Percentiles rank a stretch among this genome's conserved stretches.
Conservation (phyloP, 53 echinoderm and acorn worm genomes). For the Astropecten irregularis region DNA sequence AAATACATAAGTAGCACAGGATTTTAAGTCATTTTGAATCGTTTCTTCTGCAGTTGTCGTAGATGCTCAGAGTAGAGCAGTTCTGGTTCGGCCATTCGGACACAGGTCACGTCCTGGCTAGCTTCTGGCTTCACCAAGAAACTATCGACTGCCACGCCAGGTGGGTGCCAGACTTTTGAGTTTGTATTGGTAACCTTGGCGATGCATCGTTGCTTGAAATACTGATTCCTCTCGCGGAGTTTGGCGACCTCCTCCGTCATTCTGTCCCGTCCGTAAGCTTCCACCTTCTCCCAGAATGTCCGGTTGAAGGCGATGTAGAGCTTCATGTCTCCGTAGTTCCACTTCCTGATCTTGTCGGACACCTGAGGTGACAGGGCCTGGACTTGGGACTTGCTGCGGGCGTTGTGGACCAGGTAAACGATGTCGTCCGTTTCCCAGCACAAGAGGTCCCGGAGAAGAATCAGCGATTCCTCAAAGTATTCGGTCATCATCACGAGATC, state of each 20-base stretch:
- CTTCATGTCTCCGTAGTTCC: constrained; percentile 79
- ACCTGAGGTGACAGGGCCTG: constrained; percentile 1
- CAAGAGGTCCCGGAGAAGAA: constrained; percentile 63
- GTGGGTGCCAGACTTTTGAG: constrained; percentile 74
- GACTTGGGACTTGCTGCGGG: constrained; percentile 37
- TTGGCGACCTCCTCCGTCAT: constrained; percentile 71
- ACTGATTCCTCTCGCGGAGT: constrained; percentile 50
- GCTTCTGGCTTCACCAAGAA: constrained; percentile 67
- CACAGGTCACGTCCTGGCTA: constrained; percentile 61
- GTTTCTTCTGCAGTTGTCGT: not conserved
- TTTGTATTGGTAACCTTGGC: constrained; percentile 53
- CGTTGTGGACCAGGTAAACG: constrained; percentile 50
- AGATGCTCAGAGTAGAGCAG: constrained; percentile 54
- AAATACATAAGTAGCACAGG: too few species aligned
- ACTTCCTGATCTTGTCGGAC: constrained; percentile 47
- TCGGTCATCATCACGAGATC: constrained; percentile 69
- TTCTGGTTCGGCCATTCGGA: constrained; percentile 75
- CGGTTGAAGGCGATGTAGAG: constrained; percentile 80
- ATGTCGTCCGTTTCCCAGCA: constrained; percentile 65
- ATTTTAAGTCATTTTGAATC: constrained; percentile 16
- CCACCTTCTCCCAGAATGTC: constrained; percentile 83
- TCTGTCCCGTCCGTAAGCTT: constrained; percentile 66
- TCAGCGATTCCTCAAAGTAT: constrained; percentile 62
- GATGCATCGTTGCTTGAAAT: constrained; percentile 61
- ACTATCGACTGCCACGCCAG: constrained; percentile 71